Percentiles rank a stretch among this genome's conserved stretches.
Evolutionary conservation across 2,113 vertebrate species (phyloP).

Genomic region (Gambusia holbrooki): DNA sequence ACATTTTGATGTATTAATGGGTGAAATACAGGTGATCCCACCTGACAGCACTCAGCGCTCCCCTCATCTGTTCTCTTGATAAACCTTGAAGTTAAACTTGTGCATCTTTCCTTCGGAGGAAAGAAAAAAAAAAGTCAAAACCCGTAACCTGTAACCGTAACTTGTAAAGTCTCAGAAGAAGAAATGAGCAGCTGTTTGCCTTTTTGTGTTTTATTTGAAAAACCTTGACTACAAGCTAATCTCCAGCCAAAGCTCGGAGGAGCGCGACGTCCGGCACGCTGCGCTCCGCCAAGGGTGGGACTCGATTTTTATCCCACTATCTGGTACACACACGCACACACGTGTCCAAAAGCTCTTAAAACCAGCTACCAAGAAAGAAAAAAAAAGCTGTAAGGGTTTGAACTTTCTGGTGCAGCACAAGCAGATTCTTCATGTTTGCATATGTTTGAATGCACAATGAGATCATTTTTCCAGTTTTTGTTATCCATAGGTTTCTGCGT

Average conservation of each 20-base stretch:
- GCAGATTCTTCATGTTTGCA: neutral
- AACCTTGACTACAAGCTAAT: neutral
- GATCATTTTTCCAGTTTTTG: slow-evolving; percentile 3
- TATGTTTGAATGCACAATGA: too few relatives aligned
- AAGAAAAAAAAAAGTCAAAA: neutral
- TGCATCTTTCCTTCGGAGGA: neutral
- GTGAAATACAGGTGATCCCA: neutral
- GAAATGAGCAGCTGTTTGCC: neutral
- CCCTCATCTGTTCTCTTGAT: too few relatives aligned
- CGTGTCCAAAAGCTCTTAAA: neutral
- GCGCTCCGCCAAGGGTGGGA: slow-evolving; percentile 53
- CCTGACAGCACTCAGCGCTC: neutral
- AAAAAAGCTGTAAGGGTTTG: neutral
- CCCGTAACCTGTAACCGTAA: neutral
- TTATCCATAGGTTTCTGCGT: slow-evolving; percentile 29
- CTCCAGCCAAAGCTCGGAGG: neutral
- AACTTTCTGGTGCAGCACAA: neutral
- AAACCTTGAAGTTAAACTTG: neutral
- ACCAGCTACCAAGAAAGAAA: neutral
- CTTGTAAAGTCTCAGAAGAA: neutral
- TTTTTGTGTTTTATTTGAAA: slow-evolving; percentile 4
- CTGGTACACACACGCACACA: slow-evolving; percentile 35
- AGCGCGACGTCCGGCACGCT: neutral
- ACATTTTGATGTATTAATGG: neutral
- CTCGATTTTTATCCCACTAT: slow-evolving; percentile 41